Conservation (phyloP, 2,113 vertebrate genomes). For the Bos taurus region DNA sequence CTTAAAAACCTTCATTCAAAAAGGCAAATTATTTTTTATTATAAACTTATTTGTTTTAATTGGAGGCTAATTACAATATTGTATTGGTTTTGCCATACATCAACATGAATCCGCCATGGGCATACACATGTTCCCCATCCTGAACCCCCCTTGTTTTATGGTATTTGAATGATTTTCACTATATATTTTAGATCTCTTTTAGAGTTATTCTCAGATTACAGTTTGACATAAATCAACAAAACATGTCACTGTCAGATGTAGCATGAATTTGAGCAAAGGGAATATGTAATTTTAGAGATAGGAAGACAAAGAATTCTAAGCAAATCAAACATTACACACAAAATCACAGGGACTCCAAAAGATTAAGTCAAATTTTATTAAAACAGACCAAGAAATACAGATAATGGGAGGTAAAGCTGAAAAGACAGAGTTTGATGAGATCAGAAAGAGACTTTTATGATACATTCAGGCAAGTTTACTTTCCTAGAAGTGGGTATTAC, state of each 20-base stretch:
- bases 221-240: background rate
- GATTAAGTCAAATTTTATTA: background rate
- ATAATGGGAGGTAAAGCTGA: background rate
- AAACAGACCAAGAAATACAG: background rate
- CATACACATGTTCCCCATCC: too few relatives aligned
- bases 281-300: background rate
- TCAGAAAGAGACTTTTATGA: background rate
- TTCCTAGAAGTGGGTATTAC: background rate
- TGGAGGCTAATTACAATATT: too few relatives aligned
- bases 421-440: background rate
- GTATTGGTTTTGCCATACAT: too few relatives aligned
- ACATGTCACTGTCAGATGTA: background rate
- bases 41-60: too few relatives aligned
- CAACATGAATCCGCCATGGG: too few relatives aligned
- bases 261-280: background rate
- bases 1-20: background rate
- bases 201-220: background rate
- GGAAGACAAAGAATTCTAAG: background rate
- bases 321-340: background rate
- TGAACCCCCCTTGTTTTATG: background rate
- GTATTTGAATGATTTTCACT: slow-evolving; percentile 7
- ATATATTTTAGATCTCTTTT: background rate
- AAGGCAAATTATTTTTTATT: background rate
- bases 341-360: background rate
- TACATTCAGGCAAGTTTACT: background rate